Base-by-base conservation (phyloP, 1,140 invertebrate species). In the Drosophila truncata region DNA sequence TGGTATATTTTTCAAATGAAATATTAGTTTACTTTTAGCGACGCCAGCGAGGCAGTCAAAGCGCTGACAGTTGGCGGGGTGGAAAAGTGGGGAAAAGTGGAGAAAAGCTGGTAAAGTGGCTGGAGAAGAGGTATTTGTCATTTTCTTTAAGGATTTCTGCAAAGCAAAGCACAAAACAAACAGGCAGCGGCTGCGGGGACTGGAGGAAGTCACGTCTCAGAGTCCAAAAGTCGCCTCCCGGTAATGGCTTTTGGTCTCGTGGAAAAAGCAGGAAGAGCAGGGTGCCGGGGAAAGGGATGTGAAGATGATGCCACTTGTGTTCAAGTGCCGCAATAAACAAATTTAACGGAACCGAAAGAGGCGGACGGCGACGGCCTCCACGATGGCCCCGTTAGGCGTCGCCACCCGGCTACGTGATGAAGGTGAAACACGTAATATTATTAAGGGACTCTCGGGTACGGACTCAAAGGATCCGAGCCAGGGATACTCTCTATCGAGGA, bases 321-420 rank as follows among this genome's bases (percentile, higher is more conserved):
- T 88, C 85, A 88, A 88, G 84, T 88, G 84, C 84, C 85, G 84
- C 84, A 88, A 88, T 88, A 88, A 88, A 88, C 84, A 88, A 88
- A 88, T 88, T 88, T 88, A 82, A 66, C 71, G 54, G 46, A 87
- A 82, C 54, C 67, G 66, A 60, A 72, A 18, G 42, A 14, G 66
- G 35, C 52, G 69, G 66, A 74, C 69, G 61, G 54, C 79, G 61
- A 82, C 49, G 55, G 62, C 64, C 69, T 71, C 46, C 66, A 71
- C 47, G 47, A 72, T 58, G 80, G 61, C 37, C 62, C 65, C 47
- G 55, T 62, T 62, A 54, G 46, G 31, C 46, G 23, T 57, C 46
- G 23, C 74, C 46, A 25, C 64, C 62, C 44, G 23, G 49, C 58
- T 87, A 87, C 83, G 80, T 86, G 83, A 64, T 72, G 66, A 72